phyloP scores from a whole-genome alignment of 2,113 vertebrate genomes.

The Psilopogon haemacephalus region DNA sequence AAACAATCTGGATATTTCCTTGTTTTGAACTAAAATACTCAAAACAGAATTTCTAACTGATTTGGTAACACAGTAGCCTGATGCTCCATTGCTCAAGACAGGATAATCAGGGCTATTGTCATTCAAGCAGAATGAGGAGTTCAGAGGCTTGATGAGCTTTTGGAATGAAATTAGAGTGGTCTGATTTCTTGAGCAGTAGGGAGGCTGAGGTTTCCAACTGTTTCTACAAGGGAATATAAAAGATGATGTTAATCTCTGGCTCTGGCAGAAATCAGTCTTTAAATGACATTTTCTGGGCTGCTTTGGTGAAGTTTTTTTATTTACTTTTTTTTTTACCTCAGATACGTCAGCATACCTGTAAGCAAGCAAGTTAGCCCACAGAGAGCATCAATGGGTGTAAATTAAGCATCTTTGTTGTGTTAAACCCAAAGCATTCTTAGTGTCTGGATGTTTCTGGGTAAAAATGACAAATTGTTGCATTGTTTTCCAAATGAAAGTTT shows the following conservation, averaged over 20 bases:
- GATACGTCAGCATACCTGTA: background rate
- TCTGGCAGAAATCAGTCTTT: background rate
- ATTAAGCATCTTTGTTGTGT: background rate
- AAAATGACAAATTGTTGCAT: background rate
- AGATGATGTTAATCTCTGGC: background rate
- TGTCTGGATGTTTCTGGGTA: background rate
- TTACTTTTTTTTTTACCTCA: background rate
- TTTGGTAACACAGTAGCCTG: background rate
- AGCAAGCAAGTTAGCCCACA: background rate
- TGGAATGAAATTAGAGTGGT: background rate
- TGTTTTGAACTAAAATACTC: constrained; percentile 15
- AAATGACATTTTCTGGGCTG: background rate
- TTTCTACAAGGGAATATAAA: background rate
- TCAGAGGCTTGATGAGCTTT: background rate
- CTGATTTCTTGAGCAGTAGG: background rate
- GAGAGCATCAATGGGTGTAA: background rate
- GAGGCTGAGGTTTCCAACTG: constrained; percentile 42
- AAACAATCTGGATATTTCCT: background rate
- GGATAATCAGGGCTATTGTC: constrained; percentile 1
- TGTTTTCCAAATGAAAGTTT: background rate
- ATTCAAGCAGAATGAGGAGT: background rate
- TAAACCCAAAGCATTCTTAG: background rate
- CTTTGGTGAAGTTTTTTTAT: background rate
- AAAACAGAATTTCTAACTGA: background rate
- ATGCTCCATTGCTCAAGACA: background rate